Conservation (phyloP, 2,113 vertebrate genomes). For the Trachemys scripta region DNA sequence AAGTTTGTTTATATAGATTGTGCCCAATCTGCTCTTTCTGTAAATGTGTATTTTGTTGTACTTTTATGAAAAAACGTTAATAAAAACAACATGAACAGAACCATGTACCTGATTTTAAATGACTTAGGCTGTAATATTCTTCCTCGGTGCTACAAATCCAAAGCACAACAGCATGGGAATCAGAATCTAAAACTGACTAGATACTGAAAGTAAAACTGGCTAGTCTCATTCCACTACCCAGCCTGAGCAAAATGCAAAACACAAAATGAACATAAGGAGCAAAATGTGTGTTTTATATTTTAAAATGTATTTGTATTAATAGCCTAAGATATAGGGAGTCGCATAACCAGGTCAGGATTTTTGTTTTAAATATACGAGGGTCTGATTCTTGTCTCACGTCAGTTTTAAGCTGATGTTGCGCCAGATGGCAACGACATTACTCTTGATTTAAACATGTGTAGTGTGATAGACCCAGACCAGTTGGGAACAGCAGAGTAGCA, state of each 20-base stretch:
- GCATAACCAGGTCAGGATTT: neutral
- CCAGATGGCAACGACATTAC: neutral
- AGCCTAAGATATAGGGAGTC: neutral
- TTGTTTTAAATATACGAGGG: neutral
- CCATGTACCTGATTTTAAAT: slow-evolving; percentile 15
- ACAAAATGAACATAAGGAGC: slow-evolving; percentile 3
- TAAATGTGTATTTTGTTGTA: slow-evolving; percentile 35
- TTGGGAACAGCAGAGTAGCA: too few relatives aligned
- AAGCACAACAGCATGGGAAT: neutral
- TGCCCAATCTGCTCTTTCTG: slow-evolving; percentile 54
- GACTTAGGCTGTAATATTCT: slow-evolving; percentile 8
- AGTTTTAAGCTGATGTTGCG: neutral
- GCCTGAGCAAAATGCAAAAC: neutral
- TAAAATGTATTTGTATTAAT: neutral
- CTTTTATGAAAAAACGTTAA: neutral
- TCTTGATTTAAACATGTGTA: neutral
- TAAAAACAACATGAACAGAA: neutral
- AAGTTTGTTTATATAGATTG: slow-evolving; percentile 50
- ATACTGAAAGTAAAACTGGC: neutral
- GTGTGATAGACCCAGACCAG: too few relatives aligned
- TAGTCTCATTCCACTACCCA: neutral
- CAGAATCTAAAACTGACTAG: neutral
- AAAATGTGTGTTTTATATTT: neutral
- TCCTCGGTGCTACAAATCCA: neutral
- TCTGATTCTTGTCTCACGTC: neutral